Base-by-base conservation (phyloP, 2,113 vertebrate genomes). In the Aplodontia rufa region DNA sequence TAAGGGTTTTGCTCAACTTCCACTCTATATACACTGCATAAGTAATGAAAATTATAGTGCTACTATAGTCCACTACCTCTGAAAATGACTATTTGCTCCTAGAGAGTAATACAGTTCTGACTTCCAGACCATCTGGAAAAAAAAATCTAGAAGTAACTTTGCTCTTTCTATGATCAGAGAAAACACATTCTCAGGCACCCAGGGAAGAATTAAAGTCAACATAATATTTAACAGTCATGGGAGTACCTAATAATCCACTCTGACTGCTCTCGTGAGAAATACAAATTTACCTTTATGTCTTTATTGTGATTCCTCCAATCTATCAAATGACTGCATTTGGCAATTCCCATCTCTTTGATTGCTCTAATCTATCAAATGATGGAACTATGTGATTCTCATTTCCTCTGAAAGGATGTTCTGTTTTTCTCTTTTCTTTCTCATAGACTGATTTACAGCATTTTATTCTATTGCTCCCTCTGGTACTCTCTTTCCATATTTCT, bases 161-260 rank as follows among this genome's bases (percentile, higher is more conserved):
- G 51, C 32, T 97, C 75, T 71, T 94, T 88, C 81, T 95, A 26
- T 83, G 68, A 72, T 78, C 87, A 79, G 74, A 74, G 84, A 91
- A 96, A 69, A 84, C 83, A 97, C 97, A 96, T 92, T 97, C 37
- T 94, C 85, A 93, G 96, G 96, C 71, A 96, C 24, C 51, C 76
- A 53, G 93, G 94, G 74, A 83, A 71, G n/a, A 95, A 74, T 96
- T 80, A 97, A 97, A 97, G 51, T 95, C 85, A 96, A 90, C 92
- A 95, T 97, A 97, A 97, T 97, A 72, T 64, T 96, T 98, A 98
- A 97, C 80, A 97, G 95, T n/a, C 58, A 87, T 89, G 90, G 17
- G 62, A 98, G 79, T 94, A 93, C 8, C 72, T 90, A 97, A 97
- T 92, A 0, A 92, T 81, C 96, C 64, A 80, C 92, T 94, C 45